These are phyloP conservation scores for Cephalophus harveyi DNA, from an alignment of 2,113 vertebrate species.

Conservation along the genomic window DNA sequence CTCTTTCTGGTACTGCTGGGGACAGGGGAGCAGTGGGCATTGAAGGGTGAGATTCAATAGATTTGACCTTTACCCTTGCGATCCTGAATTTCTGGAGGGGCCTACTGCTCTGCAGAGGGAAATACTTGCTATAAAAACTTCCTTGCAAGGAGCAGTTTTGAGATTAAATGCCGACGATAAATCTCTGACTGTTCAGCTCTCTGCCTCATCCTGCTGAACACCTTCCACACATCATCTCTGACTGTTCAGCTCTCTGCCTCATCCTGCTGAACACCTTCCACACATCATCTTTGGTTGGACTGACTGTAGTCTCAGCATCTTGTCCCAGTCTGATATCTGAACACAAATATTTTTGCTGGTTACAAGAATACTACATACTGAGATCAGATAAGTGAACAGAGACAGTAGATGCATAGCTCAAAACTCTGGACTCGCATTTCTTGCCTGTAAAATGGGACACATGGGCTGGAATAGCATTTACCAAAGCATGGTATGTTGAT, in stretches of 20 bases:
- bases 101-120: not conserved
- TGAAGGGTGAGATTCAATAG: not conserved
- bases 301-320: not conserved
- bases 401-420: not conserved
- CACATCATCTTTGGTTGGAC: not conserved
- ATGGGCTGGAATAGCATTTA: not conserved
- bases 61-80: not conserved
- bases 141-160: conserved; percentile 13
- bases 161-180: not conserved
- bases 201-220: not conserved
- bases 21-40: not conserved
- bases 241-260: not conserved
- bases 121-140: not conserved
- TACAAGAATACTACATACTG: not conserved
- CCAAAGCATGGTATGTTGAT: not conserved
- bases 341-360: not conserved
- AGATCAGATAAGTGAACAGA: not conserved
- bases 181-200: not conserved
- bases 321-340: not conserved
- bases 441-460: not conserved
- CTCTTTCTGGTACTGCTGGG: not conserved
- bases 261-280: not conserved
- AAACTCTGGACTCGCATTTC: not conserved
- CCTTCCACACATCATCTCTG: not conserved
- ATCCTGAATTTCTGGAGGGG: not conserved